Percentiles rank a stretch among this genome's conserved stretches.
phyloP scores from a whole-genome alignment of 2,113 vertebrate genomes.

The Ursus arctos region DNA sequence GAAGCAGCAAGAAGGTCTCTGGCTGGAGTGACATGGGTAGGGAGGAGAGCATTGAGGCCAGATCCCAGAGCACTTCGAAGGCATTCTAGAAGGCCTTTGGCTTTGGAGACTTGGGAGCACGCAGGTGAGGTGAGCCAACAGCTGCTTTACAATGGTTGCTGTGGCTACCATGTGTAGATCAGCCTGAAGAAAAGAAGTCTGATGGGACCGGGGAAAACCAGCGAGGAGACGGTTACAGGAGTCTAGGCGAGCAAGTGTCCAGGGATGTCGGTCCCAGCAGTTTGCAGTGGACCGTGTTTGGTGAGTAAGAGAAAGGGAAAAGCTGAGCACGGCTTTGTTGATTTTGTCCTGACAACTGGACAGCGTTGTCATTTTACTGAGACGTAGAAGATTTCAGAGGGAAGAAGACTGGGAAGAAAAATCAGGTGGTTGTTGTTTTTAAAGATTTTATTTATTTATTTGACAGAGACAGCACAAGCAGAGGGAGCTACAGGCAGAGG shows the following conservation, averaged over 20 bases:
- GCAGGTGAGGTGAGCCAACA: background rate
- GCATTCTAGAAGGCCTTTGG: background rate
- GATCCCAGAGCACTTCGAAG: rapidly evolving
- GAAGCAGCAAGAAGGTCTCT: background rate
- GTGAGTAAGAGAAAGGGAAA: background rate
- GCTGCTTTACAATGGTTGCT: background rate
- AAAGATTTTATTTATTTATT: no score
- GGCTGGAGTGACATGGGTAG: background rate
- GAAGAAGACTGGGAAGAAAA: background rate
- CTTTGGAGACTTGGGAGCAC: background rate
- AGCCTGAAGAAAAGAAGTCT: background rate
- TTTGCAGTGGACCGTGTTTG: background rate
- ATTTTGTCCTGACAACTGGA: background rate
- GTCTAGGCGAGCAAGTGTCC: background rate
- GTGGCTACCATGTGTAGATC: background rate
- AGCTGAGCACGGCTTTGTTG: background rate
- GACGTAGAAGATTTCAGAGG: background rate
- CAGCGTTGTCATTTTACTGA: background rate
- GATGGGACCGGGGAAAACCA: background rate
- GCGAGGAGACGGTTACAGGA: rapidly evolving
- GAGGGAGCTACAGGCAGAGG: no score
- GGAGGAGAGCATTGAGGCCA: background rate
- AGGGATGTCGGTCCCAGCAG: background rate
- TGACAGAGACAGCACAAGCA: no score
- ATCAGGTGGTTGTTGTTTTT: no score